Conservation (phyloP, 2,888 invertebrate species). For the Kryphioiulus occultus region DNA sequence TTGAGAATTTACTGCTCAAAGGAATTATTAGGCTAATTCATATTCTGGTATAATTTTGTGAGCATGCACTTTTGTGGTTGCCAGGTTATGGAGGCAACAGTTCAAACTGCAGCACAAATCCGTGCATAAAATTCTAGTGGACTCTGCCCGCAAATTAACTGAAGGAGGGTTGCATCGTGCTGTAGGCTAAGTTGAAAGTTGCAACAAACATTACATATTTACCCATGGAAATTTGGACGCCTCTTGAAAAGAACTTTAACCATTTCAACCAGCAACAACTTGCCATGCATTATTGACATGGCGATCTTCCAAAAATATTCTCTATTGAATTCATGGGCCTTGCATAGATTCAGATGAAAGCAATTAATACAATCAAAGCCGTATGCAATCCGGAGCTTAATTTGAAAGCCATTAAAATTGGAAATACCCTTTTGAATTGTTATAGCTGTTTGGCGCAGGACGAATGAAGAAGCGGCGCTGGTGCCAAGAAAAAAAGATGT, state of each 20-base stretch:
- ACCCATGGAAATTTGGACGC: neutral
- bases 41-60: neutral
- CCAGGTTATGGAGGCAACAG: neutral
- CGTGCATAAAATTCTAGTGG: slow-evolving; percentile 26
- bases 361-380: slow-evolving; percentile 25
- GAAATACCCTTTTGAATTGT: slow-evolving; percentile 22
- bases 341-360: neutral
- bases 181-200: neutral
- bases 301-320: neutral
- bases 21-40: slow-evolving; percentile 7
- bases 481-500: slow-evolving; percentile 9
- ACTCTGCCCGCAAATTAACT: neutral
- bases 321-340: neutral
- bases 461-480: neutral
- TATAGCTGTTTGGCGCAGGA: neutral
- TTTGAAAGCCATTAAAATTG: slow-evolving; percentile 11
- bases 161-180: neutral
- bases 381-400: neutral
- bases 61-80: neutral
- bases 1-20: neutral
- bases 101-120: neutral
- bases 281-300: slow-evolving; percentile 2
- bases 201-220: neutral
- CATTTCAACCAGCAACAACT: neutral
- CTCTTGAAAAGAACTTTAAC: neutral